These are phyloP conservation scores for Onchidella celtica DNA, from an alignment of 2,888 invertebrate species.

Conservation along the genomic window DNA sequence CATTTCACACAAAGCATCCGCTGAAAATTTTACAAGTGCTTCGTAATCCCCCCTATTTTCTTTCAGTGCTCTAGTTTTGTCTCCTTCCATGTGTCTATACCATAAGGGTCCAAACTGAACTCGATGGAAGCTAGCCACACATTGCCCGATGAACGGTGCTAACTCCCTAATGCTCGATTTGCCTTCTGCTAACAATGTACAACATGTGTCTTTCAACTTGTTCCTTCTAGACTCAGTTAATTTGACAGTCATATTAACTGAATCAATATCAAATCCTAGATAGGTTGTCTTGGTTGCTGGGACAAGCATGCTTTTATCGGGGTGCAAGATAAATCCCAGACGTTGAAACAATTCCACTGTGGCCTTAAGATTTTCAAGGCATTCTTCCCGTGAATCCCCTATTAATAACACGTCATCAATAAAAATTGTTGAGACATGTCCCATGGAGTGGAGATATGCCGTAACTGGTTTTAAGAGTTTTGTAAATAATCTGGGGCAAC, in stretches of 20 bases:
- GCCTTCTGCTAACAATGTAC: neutral
- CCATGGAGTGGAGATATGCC: neutral
- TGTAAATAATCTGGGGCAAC: constrained; percentile 43
- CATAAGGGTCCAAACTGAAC: constrained; percentile 28
- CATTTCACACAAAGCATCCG: constrained; percentile 22
- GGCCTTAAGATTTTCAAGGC: constrained; percentile 16
- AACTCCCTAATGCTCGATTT: neutral
- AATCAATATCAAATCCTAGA: constrained; percentile 18
- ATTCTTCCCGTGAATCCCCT: neutral
- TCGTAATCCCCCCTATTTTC: constrained; percentile 46
- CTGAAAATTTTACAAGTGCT: neutral
- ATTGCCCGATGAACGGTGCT: constrained; percentile 26
- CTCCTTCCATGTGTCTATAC: constrained; percentile 36
- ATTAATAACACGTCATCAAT: constrained; percentile 29
- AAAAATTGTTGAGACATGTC: constrained; percentile 3
- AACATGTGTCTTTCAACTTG: constrained; percentile 20
- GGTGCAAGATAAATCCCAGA: constrained; percentile 8
- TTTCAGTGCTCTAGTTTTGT: constrained; percentile 38
- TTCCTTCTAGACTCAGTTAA: neutral
- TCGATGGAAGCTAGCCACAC: constrained; percentile 23
- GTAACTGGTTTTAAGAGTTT: constrained; percentile 41
- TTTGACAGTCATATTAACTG: neutral
- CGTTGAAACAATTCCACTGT: neutral
- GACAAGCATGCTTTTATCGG: constrained; percentile 29
- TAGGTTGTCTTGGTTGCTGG: neutral